Percentiles rank a stretch among this genome's conserved stretches.
phyloP scores from a whole-genome alignment of 2,888 invertebrate genomes.

The Drosophila silvestris region DNA sequence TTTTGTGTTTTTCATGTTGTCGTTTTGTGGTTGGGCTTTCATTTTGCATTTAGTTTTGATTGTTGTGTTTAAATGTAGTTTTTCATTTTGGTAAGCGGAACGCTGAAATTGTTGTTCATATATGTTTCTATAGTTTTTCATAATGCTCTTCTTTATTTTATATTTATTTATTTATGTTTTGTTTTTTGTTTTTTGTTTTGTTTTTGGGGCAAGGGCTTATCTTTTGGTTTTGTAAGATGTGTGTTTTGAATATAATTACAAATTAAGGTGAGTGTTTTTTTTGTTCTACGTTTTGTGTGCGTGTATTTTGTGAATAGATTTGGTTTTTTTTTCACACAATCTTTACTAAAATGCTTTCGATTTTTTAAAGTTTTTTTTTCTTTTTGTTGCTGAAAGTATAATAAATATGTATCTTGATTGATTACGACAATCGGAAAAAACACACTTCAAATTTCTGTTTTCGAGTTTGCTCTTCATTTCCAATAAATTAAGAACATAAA shows the following conservation, averaged over 20 bases:
- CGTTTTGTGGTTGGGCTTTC: slow-evolving; percentile 30
- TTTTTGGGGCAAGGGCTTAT: slow-evolving; percentile 2
- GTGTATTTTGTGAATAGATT: slow-evolving; percentile 28
- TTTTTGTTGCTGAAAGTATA: slow-evolving; percentile 28
- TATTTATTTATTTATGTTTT: slow-evolving; percentile 15
- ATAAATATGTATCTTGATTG: slow-evolving; percentile 19
- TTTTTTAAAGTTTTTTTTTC: background rate
- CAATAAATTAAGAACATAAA: slow-evolving; percentile 26
- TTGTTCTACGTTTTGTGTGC: slow-evolving; percentile 17
- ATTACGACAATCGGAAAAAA: slow-evolving; percentile 14
- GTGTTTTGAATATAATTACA: slow-evolving; percentile 29
- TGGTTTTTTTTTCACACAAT: slow-evolving; percentile 48
- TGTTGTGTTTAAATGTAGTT: slow-evolving; percentile 45
- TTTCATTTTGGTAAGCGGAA: slow-evolving; percentile 51
- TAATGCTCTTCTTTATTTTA: slow-evolving; percentile 10
- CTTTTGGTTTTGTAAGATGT: slow-evolving; percentile 28
- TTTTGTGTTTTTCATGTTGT: slow-evolving; percentile 57
- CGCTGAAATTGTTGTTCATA: slow-evolving; percentile 60
- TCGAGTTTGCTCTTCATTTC: background rate
- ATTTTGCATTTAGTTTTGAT: slow-evolving; percentile 44
- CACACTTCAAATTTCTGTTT: background rate
- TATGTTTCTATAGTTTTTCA: slow-evolving; percentile 42
- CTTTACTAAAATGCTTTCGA: slow-evolving; percentile 56
- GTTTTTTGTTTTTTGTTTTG: slow-evolving; percentile 12
- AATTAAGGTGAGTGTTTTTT: slow-evolving; percentile 44